Evolutionary conservation across 1,140 invertebrate genomes (phyloP).

Genomic region (Monomorium pharaonis): DNA sequence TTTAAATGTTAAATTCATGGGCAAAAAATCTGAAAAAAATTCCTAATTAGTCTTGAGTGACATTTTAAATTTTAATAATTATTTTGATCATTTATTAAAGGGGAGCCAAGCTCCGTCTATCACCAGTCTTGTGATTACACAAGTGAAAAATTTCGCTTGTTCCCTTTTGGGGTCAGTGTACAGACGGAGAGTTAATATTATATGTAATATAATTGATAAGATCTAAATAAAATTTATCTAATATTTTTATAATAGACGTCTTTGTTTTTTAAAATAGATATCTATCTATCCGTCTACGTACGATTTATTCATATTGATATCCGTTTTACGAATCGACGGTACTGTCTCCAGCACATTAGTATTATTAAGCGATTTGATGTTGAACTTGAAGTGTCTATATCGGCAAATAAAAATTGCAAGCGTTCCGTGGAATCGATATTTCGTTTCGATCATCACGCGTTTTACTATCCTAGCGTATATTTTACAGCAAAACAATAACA

Average conservation of each 20-base stretch:
- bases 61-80: too few species aligned
- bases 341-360: background rate
- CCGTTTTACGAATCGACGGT: background rate
- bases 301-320: background rate
- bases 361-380: background rate
- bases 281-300: background rate
- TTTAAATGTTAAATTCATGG: too few species aligned
- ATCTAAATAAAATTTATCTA: background rate
- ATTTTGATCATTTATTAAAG: too few species aligned
- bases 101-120: too few species aligned
- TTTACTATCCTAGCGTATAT: background rate
- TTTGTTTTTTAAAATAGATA: background rate
- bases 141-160: too few species aligned
- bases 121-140: too few species aligned
- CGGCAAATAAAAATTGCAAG: background rate
- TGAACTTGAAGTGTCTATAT: background rate
- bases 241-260: too few species aligned
- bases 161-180: too few species aligned
- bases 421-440: background rate
- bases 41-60: too few species aligned
- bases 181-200: too few species aligned
- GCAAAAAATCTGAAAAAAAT: too few species aligned
- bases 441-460: background rate
- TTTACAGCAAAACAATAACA: slow-evolving; percentile 32
- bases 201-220: background rate